phyloP scores from a whole-genome alignment of 1,140 invertebrate species.

The Bombus balteatus region DNA sequence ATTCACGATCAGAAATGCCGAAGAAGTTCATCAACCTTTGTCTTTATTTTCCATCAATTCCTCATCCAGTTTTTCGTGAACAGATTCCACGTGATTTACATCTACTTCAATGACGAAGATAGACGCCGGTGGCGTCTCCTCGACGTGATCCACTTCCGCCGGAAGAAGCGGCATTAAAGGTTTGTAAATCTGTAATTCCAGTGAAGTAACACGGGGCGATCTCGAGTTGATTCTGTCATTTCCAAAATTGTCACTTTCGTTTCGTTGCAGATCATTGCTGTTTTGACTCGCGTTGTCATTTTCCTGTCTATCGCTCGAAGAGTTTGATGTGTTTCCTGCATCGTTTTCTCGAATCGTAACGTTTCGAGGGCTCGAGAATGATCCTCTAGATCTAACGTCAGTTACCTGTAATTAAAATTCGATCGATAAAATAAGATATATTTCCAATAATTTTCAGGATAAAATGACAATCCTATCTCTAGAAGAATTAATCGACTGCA shows the following conservation, averaged over 20 bases:
- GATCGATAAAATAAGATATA: conserved; percentile 20
- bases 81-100: conserved; percentile 58
- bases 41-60: conserved; percentile 37
- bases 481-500: neutral
- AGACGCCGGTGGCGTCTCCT: conserved; percentile 60
- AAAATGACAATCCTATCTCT: neutral
- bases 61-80: conserved; percentile 36
- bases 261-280: conserved; percentile 39
- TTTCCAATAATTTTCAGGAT: neutral
- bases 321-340: neutral
- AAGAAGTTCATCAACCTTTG: conserved; percentile 20
- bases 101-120: conserved; percentile 71
- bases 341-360: conserved; percentile 48
- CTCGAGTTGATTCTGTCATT: conserved; percentile 14
- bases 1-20: neutral
- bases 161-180: conserved; percentile 47
- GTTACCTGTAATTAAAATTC: conserved; percentile 39
- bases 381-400: conserved; percentile 39
- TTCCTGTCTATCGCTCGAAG: conserved; percentile 37
- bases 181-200: conserved; percentile 64
- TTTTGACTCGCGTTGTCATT: conserved; percentile 12
- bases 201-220: conserved; percentile 24
- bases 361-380: neutral
- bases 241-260: conserved; percentile 35
- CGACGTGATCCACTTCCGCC: conserved; percentile 32